Base-by-base conservation (phyloP, 2,797 vertebrate species). In the Ptychobarbus kaznakovi region DNA sequence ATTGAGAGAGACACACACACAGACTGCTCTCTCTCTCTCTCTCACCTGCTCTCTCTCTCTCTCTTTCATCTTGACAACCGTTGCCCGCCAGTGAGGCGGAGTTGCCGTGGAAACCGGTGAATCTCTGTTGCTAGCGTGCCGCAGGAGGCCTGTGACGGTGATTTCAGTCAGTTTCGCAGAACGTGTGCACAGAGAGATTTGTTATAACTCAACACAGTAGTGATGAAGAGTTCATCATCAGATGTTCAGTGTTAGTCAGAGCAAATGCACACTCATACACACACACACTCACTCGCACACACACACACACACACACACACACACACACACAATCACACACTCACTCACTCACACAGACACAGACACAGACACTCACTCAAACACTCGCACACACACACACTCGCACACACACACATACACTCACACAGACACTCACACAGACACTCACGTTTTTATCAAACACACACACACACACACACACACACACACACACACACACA, bases 51-150 rank as follows among this genome's bases (percentile, higher is more conserved):
- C 15, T 74, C 61, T 68, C 78, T 68, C 78, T 81, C 80, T 63
- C 73, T 81, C 66, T 73, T 25, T 88, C 82, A 86, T 88, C 73
- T 83, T 68, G 53, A 79, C 68, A 86, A 79, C 28, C 56, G 10
- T 73, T 87, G 88, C 81, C n/a, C 69, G 61, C 58, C 81, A 69
- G 66, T 84, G 81, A 87, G 53, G 88, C 40, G 12, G 61, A 15
- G 88, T 89, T 88, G 79, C 88, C 65, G 15, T 89, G 88, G 88
- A 89, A 87, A 89, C 88, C 7, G 77, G 61, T 76, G 86, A 83
- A 82, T 70, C 84, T 84, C 61, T 74, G 63, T 82, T 75, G 82
- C 86, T 87, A 84, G 22, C n/a, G 40, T 73, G 38, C 46, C 0
- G 69, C 70, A 16, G 86, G 81, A 56, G 66, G 80, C n/a, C 65